These are phyloP conservation scores for Alauda arvensis DNA, from an alignment of 2,797 vertebrate species.

Conservation along the genomic window DNA sequence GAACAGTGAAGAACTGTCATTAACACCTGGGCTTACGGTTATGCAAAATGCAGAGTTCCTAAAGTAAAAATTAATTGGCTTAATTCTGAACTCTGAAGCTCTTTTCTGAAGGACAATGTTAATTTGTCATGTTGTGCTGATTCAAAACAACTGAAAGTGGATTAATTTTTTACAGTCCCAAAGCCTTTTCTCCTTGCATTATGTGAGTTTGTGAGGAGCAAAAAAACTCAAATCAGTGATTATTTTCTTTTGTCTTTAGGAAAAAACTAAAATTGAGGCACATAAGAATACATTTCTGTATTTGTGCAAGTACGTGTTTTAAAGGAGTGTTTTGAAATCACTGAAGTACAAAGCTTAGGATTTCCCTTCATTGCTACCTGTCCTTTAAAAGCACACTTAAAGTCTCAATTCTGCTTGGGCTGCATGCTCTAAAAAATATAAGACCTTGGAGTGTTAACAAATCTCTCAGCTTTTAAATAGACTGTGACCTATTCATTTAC, in stretches of 20 bases:
- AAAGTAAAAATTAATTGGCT: constrained; percentile 61
- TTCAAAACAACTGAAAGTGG: constrained; percentile 4
- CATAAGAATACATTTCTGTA: not conserved
- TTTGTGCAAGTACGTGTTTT: not conserved
- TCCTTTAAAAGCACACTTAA: not conserved
- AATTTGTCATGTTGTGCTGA: constrained; percentile 52
- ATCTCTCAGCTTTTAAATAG: constrained; percentile 68
- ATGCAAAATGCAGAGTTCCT: constrained; percentile 28
- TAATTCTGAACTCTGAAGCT: constrained; percentile 55
- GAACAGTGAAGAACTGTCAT: constrained; percentile 36
- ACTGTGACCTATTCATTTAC: constrained; percentile 68
- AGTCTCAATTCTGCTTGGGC: not conserved
- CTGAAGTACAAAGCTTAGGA: not conserved
- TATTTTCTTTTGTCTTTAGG: constrained; percentile 1
- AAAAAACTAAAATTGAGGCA: not conserved
- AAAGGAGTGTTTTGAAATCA: not conserved
- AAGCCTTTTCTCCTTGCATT: constrained; percentile 21
- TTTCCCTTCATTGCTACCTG: not conserved
- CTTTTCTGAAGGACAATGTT: constrained; percentile 49
- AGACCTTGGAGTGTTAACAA: constrained; percentile 65
- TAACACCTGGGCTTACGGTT: constrained; percentile 48
- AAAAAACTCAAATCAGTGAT: not conserved
- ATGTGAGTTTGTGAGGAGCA: constrained; percentile 4
- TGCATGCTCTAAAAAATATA: constrained; percentile 41
- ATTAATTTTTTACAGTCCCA: constrained; percentile 48